These are phyloP conservation scores for Chitala chitala DNA, from an alignment of 2,113 vertebrate species.

Conservation along the genomic window DNA sequence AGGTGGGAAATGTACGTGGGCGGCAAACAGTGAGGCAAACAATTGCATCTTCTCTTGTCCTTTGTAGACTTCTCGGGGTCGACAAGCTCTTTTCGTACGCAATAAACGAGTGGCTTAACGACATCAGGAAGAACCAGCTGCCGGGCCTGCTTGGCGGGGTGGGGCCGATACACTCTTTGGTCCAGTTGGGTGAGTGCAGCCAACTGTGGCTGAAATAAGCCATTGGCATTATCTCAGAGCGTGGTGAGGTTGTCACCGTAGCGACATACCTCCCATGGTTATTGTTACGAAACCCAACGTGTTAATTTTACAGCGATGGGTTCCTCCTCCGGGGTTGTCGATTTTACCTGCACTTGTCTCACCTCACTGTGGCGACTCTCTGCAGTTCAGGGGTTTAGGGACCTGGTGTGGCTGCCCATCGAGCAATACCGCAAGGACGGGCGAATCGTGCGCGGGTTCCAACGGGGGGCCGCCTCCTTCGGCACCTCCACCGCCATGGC, in stretches of 20 bases:
- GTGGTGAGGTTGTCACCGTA: background rate
- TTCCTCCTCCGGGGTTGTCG: too few relatives aligned
- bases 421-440: slow-evolving; percentile 97
- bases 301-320: too few relatives aligned
- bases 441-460: slow-evolving; percentile 87
- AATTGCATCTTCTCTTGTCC: too few relatives aligned
- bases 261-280: too few relatives aligned
- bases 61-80: slow-evolving; percentile 82
- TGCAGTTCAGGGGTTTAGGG: slow-evolving; percentile 88
- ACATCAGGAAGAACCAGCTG: slow-evolving; percentile 95
- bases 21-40: too few relatives aligned
- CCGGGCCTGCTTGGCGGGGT: slow-evolving; percentile 92
- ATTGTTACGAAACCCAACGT: too few relatives aligned
- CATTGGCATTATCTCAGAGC: background rate
- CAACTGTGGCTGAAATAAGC: background rate
- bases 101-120: slow-evolving; percentile 89
- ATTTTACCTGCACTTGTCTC: background rate
- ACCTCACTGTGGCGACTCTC: background rate
- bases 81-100: slow-evolving; percentile 93
- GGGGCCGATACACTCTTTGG: slow-evolving; percentile 91
- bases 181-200: slow-evolving; percentile 81
- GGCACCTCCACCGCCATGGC: slow-evolving; percentile 98
- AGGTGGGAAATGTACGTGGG: too few relatives aligned
- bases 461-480: slow-evolving; percentile 91
- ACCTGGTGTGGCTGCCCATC: slow-evolving; percentile 96